phyloP scores from a whole-genome alignment of 2,888 invertebrate genomes.

The Meiosimyza decipiens region DNA sequence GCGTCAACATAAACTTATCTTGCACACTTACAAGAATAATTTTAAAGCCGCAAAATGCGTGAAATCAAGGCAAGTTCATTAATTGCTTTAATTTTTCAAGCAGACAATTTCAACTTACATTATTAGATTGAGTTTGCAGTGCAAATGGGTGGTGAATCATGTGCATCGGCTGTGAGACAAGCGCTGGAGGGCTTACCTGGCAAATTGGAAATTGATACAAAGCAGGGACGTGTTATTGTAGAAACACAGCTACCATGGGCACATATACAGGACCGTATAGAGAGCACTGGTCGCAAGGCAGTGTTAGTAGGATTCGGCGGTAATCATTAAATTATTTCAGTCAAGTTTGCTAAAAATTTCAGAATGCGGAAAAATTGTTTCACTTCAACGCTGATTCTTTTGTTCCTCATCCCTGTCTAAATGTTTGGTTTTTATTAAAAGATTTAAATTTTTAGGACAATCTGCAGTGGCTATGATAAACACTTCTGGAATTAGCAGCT shows the following conservation, averaged over 20 bases:
- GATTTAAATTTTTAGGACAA: conserved; percentile 47
- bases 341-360: background rate
- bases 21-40: background rate
- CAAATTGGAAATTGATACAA: conserved; percentile 57
- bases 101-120: background rate
- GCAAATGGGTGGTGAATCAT: conserved; percentile 71
- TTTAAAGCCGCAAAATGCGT: conserved; percentile 48
- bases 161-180: conserved; percentile 68
- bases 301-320: conserved; percentile 86
- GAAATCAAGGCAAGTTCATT: conserved; percentile 54
- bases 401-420: conserved; percentile 12
- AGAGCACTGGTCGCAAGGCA: conserved; percentile 76
- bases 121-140: conserved; percentile 75
- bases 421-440: background rate
- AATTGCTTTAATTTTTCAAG: background rate
- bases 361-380: too few species aligned
- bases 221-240: conserved; percentile 60
- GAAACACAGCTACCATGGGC: conserved; percentile 64
- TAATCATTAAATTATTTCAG: background rate
- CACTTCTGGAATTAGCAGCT: conserved; percentile 58
- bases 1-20: too few species aligned
- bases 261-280: conserved; percentile 68
- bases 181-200: conserved; percentile 64
- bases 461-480: conserved; percentile 82
- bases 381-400: too few species aligned